Evolutionary conservation across 2,113 vertebrate genomes (phyloP).

Genomic region (Ciconia stormi): DNA sequence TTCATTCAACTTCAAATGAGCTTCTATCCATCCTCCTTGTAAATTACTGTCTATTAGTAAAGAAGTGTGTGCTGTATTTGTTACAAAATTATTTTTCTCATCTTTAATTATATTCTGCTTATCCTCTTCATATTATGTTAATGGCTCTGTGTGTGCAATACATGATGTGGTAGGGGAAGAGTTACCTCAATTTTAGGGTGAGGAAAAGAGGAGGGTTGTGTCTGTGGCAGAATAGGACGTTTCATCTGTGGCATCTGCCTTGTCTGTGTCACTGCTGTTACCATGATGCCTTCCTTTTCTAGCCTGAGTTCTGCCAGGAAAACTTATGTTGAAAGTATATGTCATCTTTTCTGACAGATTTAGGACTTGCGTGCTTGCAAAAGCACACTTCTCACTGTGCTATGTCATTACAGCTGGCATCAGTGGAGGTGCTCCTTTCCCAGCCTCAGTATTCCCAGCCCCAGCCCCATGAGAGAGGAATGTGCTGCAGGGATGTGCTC

Average conservation of each 20-base stretch:
- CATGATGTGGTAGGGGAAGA: not conserved
- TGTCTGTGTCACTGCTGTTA: not conserved
- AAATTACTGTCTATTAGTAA: not conserved
- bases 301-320: not conserved
- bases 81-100: not conserved
- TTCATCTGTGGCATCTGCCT: not conserved
- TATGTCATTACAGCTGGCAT: not conserved
- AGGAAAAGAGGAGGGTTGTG: not conserved
- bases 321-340: not conserved
- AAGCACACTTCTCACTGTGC: not conserved
- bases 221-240: not conserved
- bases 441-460: not conserved
- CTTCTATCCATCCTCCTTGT: not conserved
- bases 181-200: not conserved
- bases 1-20: not conserved
- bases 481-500: not conserved
- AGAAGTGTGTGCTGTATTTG: not conserved
- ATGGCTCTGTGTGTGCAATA: not conserved
- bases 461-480: not conserved
- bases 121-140: accelerated
- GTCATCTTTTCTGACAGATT: not conserved
- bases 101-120: not conserved
- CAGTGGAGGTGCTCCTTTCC: not conserved
- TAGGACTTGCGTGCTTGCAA: not conserved
- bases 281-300: not conserved